Evolutionary conservation across 2,888 invertebrate species (phyloP).

Genomic region (Hirtodrosophila cameraria): DNA sequence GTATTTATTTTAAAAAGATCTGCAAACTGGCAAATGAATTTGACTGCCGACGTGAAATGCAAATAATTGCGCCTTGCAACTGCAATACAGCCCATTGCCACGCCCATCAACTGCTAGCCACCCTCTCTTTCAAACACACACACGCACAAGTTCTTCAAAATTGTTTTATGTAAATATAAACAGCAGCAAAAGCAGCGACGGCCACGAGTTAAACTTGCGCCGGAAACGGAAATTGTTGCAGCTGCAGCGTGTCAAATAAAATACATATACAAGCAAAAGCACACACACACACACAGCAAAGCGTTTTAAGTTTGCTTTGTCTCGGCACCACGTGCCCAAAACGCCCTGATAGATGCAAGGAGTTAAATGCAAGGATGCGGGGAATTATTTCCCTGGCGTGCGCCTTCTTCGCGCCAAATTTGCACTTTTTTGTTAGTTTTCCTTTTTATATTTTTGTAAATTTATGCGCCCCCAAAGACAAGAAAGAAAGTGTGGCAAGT

Average conservation of each 20-base stretch:
- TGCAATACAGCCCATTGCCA: conserved; percentile 13
- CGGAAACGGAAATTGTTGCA: conserved; percentile 78
- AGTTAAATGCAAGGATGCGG: background rate
- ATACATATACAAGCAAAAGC: conserved; percentile 38
- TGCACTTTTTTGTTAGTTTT: conserved; percentile 36
- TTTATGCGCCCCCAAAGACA: conserved; percentile 48
- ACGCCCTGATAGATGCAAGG: background rate
- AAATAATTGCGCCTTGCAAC: conserved; percentile 61
- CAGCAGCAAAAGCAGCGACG: conserved; percentile 44
- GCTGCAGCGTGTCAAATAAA: conserved; percentile 67
- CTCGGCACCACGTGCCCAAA: conserved; percentile 34
- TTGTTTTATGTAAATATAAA: conserved; percentile 77
- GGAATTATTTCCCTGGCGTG: conserved; percentile 19
- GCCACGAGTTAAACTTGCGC: conserved; percentile 40
- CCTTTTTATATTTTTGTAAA: conserved; percentile 26
- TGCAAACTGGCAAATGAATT: conserved; percentile 52
- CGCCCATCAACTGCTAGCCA: conserved; percentile 43
- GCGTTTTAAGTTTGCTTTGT: conserved; percentile 51
- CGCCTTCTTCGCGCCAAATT: conserved; percentile 44
- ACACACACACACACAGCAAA: conserved; percentile 11
- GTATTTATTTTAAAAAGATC: conserved; percentile 21
- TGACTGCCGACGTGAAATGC: conserved; percentile 53
- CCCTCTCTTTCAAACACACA: background rate
- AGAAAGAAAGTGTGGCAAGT: conserved; percentile 27
- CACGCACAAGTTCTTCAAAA: conserved; percentile 65